These are phyloP conservation scores for Neoaliturus tenellus DNA, from an alignment of 2,888 invertebrate species.

Conservation along the genomic window DNA sequence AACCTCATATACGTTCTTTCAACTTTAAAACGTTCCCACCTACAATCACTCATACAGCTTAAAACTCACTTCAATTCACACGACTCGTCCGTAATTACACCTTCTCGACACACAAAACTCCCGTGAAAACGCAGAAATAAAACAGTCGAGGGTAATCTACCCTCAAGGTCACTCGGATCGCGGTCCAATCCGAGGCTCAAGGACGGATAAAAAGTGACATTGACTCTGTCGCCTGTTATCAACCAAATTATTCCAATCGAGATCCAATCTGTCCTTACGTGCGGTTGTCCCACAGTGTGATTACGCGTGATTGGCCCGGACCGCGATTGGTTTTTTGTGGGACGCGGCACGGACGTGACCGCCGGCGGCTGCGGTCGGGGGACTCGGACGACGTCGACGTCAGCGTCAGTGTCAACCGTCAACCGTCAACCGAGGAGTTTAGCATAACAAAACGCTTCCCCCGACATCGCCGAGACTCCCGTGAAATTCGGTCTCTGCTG, in stretches of 20 bases:
- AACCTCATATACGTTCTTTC: too few relatives aligned
- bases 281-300: background rate
- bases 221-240: conserved; percentile 44
- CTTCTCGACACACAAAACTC: background rate
- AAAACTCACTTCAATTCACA: too few relatives aligned
- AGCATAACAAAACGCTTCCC: conserved; percentile 21
- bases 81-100: background rate
- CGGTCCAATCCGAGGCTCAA: conserved; percentile 13
- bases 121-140: background rate
- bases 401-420: conserved; percentile 32
- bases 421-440: too few relatives aligned
- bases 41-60: too few relatives aligned
- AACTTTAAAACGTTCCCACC: too few relatives aligned
- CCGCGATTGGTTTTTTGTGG: conserved; percentile 22
- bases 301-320: conserved; percentile 1
- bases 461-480: background rate
- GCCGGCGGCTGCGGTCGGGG: background rate
- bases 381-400: too few relatives aligned
- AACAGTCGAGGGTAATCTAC: background rate
- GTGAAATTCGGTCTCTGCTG: background rate
- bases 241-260: conserved; percentile 49
- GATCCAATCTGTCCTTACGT: conserved; percentile 45
- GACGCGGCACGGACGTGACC: background rate
- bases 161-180: background rate
- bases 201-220: conserved; percentile 28